A percentile compares a stretch with the other conserved stretches of the same genome.
These are phyloP conservation scores for Esperia sulphurella DNA, from an alignment of 2,888 invertebrate genomes.

Conservation along the genomic window DNA sequence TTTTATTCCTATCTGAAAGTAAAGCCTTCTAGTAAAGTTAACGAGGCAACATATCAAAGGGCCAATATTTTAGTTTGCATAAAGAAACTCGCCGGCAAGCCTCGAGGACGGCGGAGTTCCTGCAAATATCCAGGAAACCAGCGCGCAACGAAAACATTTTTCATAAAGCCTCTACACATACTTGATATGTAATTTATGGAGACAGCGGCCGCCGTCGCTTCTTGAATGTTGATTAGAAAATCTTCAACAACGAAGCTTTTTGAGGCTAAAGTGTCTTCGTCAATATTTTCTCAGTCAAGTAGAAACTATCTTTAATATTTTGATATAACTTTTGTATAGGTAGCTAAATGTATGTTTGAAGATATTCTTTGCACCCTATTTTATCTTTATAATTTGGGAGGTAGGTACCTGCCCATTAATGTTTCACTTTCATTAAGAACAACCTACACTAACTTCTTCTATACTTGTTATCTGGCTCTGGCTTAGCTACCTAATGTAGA, in stretches of 20 bases:
- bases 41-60: conserved; percentile 48
- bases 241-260: conserved; percentile 37
- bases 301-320: background rate
- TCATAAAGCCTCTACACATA: conserved; percentile 69
- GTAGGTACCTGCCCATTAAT: too few species aligned
- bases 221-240: conserved; percentile 73
- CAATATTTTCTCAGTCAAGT: background rate
- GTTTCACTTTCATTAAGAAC: too few species aligned
- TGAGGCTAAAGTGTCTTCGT: conserved; percentile 28
- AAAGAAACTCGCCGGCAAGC: conserved; percentile 12
- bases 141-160: conserved; percentile 63
- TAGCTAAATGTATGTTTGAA: too few species aligned
- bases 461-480: too few species aligned
- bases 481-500: too few species aligned
- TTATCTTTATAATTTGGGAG: too few species aligned
- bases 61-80: conserved; percentile 50
- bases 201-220: conserved; percentile 57
- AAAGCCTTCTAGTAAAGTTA: conserved; percentile 45
- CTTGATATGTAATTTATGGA: conserved; percentile 75
- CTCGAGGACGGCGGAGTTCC: conserved; percentile 26
- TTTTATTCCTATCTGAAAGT: conserved; percentile 19
- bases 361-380: too few species aligned
- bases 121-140: conserved; percentile 42
- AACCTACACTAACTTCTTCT: too few species aligned
- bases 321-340: too few species aligned